These are phyloP conservation scores for Acipenser transmontanus DNA, from an alignment of 2,797 vertebrate genomes.

Conservation along the genomic window DNA sequence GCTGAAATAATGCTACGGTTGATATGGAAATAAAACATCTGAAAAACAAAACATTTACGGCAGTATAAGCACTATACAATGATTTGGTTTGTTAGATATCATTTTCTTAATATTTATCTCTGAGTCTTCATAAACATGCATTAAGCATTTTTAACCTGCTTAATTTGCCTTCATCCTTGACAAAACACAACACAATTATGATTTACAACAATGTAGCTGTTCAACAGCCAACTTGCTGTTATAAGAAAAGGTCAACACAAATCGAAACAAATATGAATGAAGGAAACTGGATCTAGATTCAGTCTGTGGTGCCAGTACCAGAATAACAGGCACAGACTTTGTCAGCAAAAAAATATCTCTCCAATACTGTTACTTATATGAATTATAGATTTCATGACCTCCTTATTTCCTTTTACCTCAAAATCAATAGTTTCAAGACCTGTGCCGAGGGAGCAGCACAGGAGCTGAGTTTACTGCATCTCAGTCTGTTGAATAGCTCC, in stretches of 20 bases:
- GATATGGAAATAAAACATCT: too few relatives aligned
- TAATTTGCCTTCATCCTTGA: slow-evolving; percentile 17
- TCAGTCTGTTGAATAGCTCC: neutral
- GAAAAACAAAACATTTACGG: too few relatives aligned
- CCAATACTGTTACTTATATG: slow-evolving; percentile 41
- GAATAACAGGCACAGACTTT: slow-evolving; percentile 30
- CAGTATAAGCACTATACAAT: too few relatives aligned
- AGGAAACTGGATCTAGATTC: slow-evolving; percentile 41
- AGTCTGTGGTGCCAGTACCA: slow-evolving; percentile 35
- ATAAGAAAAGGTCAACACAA: slow-evolving; percentile 34
- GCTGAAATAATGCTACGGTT: too few relatives aligned
- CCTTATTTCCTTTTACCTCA: slow-evolving; percentile 27
- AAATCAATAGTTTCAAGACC: slow-evolving; percentile 35
- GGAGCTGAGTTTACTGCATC: neutral
- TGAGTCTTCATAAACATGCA: too few relatives aligned
- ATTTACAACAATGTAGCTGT: slow-evolving; percentile 28
- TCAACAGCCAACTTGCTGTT: too few relatives aligned
- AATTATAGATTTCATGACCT: slow-evolving; percentile 54
- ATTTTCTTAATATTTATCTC: too few relatives aligned
- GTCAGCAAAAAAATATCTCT: slow-evolving; percentile 48
- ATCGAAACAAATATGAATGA: slow-evolving; percentile 38
- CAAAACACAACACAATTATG: slow-evolving; percentile 26
- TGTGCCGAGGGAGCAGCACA: slow-evolving; percentile 5
- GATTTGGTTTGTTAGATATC: too few relatives aligned
- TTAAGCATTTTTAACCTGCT: neutral